Evolutionary conservation across 2,113 vertebrate species (phyloP), one percentile per base, ranked within the genome.

Genomic region (Brevimyrus niger): DNA sequence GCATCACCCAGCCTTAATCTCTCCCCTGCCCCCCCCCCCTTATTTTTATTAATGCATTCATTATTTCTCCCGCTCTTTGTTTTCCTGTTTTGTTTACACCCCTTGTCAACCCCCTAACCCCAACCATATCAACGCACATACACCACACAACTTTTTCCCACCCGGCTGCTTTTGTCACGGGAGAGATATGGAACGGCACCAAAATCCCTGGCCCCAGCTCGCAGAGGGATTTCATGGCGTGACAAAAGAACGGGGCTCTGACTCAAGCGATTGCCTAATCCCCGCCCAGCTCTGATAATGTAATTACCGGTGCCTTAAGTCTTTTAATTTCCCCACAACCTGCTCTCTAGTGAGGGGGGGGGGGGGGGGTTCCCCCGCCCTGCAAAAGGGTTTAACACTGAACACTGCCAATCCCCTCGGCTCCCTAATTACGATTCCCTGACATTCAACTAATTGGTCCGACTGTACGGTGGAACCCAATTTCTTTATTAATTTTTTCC

Each of bases 181-280:
- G 95, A 95, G 97, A 98, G 98, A 98, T 99, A 98, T 96, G 98
- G 96, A 95, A 96, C 94, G 92, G 95, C 94, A 96, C 97, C 96
- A 95, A 96, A 98, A 97, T 95, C 97, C 96, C 95, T 95, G 96
- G 96, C 97, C 95, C 3, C 96, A 95, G 96, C 96, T 97, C 96
- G 96, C 96, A 95, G 95, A 93, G 97, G 97, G 97, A 97, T 98
- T 98, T 98, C 98, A 97, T 95, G 95, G 96, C 95, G 94, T 94
- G 88, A 99, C 98, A 99, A 99, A 98, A 98, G 98, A 99, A 96
- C 94, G 95, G 96, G 96, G 97, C 95, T 97, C 97, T 99, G 98
- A 99, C 98, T 98, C 97, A 96, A 97, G 97, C 97, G 98, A 99
- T 99, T 99, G 98, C 96, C 97, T 99, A 99, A 99, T 99, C 98